Evolutionary conservation across 1,140 invertebrate genomes (phyloP).

Genomic region (Chrysomallon squamiferum): DNA sequence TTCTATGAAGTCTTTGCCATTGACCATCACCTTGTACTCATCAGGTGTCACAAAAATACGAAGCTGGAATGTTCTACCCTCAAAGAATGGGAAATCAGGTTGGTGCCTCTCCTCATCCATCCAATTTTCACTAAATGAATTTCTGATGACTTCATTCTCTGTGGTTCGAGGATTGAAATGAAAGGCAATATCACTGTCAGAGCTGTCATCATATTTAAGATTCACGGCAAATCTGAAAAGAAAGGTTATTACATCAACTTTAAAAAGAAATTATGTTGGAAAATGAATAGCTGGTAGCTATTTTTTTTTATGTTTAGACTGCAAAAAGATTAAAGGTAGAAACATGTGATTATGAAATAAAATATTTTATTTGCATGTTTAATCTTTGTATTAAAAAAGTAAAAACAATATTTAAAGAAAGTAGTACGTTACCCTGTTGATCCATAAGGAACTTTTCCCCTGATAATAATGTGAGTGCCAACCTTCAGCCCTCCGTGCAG

Average conservation of each 20-base stretch:
- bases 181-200: conserved; percentile 76
- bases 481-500: conserved; percentile 69
- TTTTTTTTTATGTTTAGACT: not conserved
- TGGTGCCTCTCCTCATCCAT: conserved; percentile 76
- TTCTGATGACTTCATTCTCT: conserved; percentile 72
- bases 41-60: conserved; percentile 74
- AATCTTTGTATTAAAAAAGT: not conserved
- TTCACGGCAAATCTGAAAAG: conserved; percentile 71
- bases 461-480: conserved; percentile 70
- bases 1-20: conserved; percentile 37
- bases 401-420: not conserved
- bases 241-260: not conserved
- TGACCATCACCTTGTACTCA: conserved; percentile 66
- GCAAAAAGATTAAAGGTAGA: not conserved
- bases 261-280: not conserved
- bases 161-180: conserved; percentile 73
- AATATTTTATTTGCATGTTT: not conserved
- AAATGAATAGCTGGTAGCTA: not conserved
- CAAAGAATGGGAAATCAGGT: conserved; percentile 69
- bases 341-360: not conserved
- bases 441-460: conserved; percentile 67
- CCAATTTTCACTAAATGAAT: conserved; percentile 72
- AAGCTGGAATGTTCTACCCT: conserved; percentile 77
- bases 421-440: conserved; percentile 66
- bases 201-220: conserved; percentile 71